phyloP scores from a whole-genome alignment of 1,140 invertebrate genomes.

The Microplitis demolitor region DNA sequence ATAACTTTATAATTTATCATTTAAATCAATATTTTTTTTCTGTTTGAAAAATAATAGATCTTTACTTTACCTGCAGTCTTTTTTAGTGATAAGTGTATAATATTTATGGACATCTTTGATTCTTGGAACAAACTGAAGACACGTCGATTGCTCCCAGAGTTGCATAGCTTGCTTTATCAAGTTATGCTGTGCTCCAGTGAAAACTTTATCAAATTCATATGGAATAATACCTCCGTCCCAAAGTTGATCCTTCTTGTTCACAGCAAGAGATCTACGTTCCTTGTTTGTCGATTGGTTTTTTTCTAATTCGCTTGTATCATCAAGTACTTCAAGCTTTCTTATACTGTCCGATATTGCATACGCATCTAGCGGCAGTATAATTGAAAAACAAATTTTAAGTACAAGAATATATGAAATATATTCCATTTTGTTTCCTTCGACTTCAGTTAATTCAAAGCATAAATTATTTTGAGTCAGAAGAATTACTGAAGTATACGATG shows the following conservation, averaged over 20 bases:
- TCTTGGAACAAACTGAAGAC: conserved; percentile 95
- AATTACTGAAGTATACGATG: too few species aligned
- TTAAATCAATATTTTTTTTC: too few species aligned
- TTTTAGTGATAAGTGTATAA: conserved; percentile 96
- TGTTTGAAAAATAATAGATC: background rate
- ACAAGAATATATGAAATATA: too few species aligned
- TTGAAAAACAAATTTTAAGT: too few species aligned
- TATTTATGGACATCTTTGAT: conserved; percentile 85
- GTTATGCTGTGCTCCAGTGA: conserved; percentile 94
- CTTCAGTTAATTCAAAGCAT: too few species aligned
- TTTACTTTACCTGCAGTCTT: conserved; percentile 87
- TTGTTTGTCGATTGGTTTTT: background rate
- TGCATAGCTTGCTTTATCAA: conserved; percentile 98
- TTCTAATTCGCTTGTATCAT: too few species aligned
- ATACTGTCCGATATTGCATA: too few species aligned
- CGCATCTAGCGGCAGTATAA: too few species aligned
- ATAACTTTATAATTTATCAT: too few species aligned
- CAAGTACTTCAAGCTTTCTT: too few species aligned
- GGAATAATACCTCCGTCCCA: conserved; percentile 99
- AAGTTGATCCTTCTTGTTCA: conserved; percentile 90
- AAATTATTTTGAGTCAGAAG: too few species aligned
- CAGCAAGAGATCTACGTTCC: conserved; percentile 67
- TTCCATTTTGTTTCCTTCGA: too few species aligned
- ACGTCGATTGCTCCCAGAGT: conserved; percentile 99
- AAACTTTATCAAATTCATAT: conserved; percentile 97